Evolutionary conservation across 2,888 invertebrate species (phyloP).

Genomic region (Phengaris alcon): DNA sequence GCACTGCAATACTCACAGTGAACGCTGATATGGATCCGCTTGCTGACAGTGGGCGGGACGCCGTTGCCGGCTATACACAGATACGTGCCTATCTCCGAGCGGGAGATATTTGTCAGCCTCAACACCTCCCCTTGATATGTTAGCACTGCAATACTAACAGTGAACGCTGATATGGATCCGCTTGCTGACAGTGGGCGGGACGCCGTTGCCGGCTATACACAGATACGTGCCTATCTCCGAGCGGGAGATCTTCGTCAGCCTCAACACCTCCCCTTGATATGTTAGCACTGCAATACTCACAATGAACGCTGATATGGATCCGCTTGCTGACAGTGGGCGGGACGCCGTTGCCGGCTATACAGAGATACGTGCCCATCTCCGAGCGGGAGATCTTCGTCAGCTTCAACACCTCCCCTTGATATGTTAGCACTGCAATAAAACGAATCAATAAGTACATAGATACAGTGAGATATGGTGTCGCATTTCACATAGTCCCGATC

Average conservation of each 20-base stretch:
- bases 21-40: slow-evolving; percentile 92
- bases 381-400: slow-evolving; percentile 90
- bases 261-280: slow-evolving; percentile 89
- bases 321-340: slow-evolving; percentile 94
- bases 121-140: slow-evolving; percentile 89
- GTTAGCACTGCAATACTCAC: slow-evolving; percentile 87
- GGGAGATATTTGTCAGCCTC: slow-evolving; percentile 88
- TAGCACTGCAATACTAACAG: slow-evolving; percentile 82
- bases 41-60: slow-evolving; percentile 93
- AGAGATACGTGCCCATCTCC: slow-evolving; percentile 95
- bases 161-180: slow-evolving; percentile 93
- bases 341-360: slow-evolving; percentile 93
- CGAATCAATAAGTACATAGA: neutral
- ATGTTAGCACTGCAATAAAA: slow-evolving; percentile 80
- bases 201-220: slow-evolving; percentile 93
- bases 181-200: slow-evolving; percentile 94
- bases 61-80: slow-evolving; percentile 94
- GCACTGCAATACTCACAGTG: slow-evolving; percentile 84
- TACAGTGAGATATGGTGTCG: slow-evolving; percentile 40
- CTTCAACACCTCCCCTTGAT: slow-evolving; percentile 89
- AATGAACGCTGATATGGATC: slow-evolving; percentile 93
- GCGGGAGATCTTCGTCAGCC: slow-evolving; percentile 89
- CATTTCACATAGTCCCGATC: too few relatives aligned
- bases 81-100: slow-evolving; percentile 95
- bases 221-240: slow-evolving; percentile 95